These are phyloP conservation scores for Muntiacus reevesi DNA, from an alignment of 2,113 vertebrate species.

Conservation along the genomic window DNA sequence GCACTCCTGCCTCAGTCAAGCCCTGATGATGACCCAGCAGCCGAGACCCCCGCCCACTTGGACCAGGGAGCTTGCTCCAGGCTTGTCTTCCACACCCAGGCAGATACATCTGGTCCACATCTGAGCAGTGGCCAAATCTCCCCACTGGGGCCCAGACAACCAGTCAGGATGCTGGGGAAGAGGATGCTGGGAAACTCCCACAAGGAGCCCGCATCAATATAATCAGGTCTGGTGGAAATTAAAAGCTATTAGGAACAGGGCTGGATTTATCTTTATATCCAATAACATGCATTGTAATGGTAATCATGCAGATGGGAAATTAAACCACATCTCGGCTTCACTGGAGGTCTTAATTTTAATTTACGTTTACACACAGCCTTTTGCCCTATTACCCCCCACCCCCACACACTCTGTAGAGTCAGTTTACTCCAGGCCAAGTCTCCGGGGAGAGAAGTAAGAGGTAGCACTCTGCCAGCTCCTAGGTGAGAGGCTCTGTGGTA, in stretches of 20 bases:
- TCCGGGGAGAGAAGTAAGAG: not conserved
- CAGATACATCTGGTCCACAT: constrained; percentile 23
- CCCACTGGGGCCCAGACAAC: constrained; percentile 4
- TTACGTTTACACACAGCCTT: constrained; percentile 9
- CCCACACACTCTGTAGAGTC: not conserved
- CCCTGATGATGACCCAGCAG: not conserved
- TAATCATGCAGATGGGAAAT: constrained; percentile 70
- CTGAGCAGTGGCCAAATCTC: constrained; percentile 49
- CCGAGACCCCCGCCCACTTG: not conserved
- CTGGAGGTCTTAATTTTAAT: constrained; percentile 62
- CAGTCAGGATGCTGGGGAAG: constrained; percentile 50
- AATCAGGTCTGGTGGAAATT: constrained; percentile 70
- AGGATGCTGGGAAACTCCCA: constrained; percentile 67
- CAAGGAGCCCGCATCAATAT: constrained; percentile 51
- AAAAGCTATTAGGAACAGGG: constrained; percentile 73
- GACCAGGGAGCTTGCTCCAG: not conserved
- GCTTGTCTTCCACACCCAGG: not conserved
- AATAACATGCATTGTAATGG: constrained; percentile 63
- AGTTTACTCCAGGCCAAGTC: not conserved
- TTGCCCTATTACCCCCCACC: not conserved
- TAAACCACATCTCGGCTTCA: constrained; percentile 62
- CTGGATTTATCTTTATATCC: constrained; percentile 71
- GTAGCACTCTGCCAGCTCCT: not conserved
- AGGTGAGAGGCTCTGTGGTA: not conserved
- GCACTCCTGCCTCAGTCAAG: not conserved